Evolutionary conservation across 2,113 vertebrate genomes (phyloP).

Genomic region (Notarius quadriscutis): DNA sequence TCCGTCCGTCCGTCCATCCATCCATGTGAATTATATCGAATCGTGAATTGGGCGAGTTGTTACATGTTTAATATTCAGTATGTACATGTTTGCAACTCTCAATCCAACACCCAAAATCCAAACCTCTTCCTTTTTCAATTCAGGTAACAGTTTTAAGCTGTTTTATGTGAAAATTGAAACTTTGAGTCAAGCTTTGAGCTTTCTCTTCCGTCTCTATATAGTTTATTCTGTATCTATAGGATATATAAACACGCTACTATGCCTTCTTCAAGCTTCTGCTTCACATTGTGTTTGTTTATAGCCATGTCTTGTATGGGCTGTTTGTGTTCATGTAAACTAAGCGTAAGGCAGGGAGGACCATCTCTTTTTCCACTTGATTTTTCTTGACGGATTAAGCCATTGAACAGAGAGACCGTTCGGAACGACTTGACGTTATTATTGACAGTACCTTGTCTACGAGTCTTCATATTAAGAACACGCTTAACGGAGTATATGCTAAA

Average conservation of each 20-base stretch:
- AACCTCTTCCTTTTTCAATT: neutral
- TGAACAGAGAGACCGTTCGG: no score
- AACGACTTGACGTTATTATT: no score
- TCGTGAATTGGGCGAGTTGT: no score
- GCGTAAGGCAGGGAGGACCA: neutral
- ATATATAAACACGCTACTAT: neutral
- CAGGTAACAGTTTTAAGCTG: neutral
- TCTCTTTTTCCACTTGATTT: neutral
- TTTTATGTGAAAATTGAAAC: neutral
- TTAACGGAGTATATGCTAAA: no score
- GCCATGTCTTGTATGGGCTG: neutral
- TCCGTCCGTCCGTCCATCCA: no score
- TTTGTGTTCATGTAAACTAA: neutral
- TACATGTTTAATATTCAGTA: no score
- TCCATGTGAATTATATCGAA: no score
- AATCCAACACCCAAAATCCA: no score
- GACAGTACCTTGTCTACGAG: no score
- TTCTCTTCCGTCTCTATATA: neutral
- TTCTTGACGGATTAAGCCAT: neutral
- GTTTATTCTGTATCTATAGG: neutral
- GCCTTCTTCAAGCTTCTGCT: neutral
- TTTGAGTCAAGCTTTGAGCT: neutral
- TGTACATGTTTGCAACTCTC: neutral
- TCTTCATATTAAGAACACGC: no score
- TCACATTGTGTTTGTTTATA: neutral